Percentiles rank a stretch among this genome's conserved stretches.
Conservation (phyloP, 2,797 vertebrate species). For the Vireo griseus region DNA sequence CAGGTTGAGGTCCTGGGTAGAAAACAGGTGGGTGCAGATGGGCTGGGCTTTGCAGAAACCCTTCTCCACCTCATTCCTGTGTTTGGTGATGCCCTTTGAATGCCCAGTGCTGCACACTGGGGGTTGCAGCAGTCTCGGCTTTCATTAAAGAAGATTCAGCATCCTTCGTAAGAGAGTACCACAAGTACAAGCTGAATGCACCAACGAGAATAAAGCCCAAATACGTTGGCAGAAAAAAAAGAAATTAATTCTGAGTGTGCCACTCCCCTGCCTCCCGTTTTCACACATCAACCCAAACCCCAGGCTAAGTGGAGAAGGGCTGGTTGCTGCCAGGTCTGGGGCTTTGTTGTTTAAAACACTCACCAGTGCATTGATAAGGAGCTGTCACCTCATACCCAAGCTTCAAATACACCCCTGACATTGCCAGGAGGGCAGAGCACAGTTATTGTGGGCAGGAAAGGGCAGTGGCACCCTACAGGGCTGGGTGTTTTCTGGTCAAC, state of each 20-base stretch:
- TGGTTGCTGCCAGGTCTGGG: background rate
- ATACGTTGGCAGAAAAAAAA: background rate
- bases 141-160: too few relatives aligned
- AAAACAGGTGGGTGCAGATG: background rate
- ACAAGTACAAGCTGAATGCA: rapidly evolving
- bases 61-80: background rate
- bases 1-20: background rate
- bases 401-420: background rate
- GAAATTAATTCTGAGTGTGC: background rate
- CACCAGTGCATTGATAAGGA: rapidly evolving
- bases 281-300: background rate
- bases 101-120: background rate
- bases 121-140: background rate
- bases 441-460: background rate
- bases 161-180: background rate
- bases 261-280: rapidly evolving
- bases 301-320: background rate
- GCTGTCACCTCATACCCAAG: rapidly evolving
- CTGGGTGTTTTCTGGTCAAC: rapidly evolving
- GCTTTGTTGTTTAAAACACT: background rate
- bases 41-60: background rate
- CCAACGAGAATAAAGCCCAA: background rate
- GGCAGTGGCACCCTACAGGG: rapidly evolving
- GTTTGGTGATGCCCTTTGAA: background rate
- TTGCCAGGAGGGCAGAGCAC: background rate